Conservation (phyloP, 2,797 vertebrate species). For the Crocidura indochinensis region DNA sequence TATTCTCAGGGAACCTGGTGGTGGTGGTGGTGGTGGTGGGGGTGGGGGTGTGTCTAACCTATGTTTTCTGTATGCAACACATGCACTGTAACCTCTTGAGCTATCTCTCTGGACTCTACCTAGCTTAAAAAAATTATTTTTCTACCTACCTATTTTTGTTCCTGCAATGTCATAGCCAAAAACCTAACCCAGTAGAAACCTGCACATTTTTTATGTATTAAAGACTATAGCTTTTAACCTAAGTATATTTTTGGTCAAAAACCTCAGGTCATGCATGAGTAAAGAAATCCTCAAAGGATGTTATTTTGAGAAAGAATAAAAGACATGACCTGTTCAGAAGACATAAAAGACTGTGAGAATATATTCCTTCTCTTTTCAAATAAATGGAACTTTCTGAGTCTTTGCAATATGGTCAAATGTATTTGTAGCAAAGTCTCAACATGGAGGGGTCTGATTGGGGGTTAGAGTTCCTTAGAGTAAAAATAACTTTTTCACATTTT, state of each 20-base stretch:
- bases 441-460: background rate
- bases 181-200: slow-evolving; percentile 64
- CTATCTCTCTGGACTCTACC: no score
- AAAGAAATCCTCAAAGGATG: slow-evolving; percentile 36
- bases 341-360: slow-evolving; percentile 37
- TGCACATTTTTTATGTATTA: slow-evolving; percentile 1
- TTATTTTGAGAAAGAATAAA: slow-evolving; percentile 66
- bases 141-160: slow-evolving; percentile 22
- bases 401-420: slow-evolving; percentile 11
- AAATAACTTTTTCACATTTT: background rate
- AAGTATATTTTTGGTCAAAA: slow-evolving; percentile 29
- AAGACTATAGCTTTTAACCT: slow-evolving; percentile 46
- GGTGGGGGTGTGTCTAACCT: no score
- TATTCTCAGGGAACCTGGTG: no score
- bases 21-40: no score
- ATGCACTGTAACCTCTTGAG: no score
- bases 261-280: slow-evolving; percentile 29
- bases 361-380: slow-evolving; percentile 28
- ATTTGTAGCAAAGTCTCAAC: background rate
- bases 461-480: background rate
- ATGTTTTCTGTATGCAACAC: no score
- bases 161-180: slow-evolving; percentile 43
- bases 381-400: slow-evolving; percentile 50
- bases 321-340: slow-evolving; percentile 48
- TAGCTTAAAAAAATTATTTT: background rate